A percentile compares a stretch with the other conserved stretches of the same genome.
These are phyloP conservation scores for Apis florea DNA, from an alignment of 1,140 invertebrate species.

Conservation along the genomic window DNA sequence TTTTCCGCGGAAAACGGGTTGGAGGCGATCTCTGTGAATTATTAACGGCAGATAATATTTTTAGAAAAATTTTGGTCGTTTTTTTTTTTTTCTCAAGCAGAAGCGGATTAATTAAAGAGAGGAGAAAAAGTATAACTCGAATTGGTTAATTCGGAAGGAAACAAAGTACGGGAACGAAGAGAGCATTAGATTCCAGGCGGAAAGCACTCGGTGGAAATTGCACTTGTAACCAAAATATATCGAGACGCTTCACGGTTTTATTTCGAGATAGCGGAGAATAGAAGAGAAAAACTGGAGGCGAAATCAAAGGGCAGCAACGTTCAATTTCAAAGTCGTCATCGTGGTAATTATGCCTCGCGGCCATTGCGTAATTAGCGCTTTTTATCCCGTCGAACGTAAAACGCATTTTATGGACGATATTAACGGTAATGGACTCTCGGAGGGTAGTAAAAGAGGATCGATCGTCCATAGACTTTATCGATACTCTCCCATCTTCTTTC, in stretches of 20 bases:
- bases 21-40: no score
- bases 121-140: not conserved
- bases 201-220: not conserved
- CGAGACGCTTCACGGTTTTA: not conserved
- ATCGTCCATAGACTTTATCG: not conserved
- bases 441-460: no score
- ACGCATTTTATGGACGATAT: not conserved
- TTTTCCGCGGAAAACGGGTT: no score
- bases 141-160: not conserved
- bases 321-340: constrained; percentile 15
- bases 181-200: not conserved
- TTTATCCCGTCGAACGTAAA: not conserved
- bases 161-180: not conserved
- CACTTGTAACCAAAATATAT: not conserved
- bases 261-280: not conserved
- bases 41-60: no score
- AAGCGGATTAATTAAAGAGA: no score
- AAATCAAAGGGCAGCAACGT: not conserved
- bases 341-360: constrained; percentile 2
- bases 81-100: no score
- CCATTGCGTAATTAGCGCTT: constrained; percentile 2
- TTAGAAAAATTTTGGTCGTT: no score
- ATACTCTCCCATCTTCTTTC: not conserved
- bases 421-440: not conserved
- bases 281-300: not conserved